These are phyloP conservation scores for Agrilus cyanescens DNA, from an alignment of 2,888 invertebrate genomes.

Conservation along the genomic window DNA sequence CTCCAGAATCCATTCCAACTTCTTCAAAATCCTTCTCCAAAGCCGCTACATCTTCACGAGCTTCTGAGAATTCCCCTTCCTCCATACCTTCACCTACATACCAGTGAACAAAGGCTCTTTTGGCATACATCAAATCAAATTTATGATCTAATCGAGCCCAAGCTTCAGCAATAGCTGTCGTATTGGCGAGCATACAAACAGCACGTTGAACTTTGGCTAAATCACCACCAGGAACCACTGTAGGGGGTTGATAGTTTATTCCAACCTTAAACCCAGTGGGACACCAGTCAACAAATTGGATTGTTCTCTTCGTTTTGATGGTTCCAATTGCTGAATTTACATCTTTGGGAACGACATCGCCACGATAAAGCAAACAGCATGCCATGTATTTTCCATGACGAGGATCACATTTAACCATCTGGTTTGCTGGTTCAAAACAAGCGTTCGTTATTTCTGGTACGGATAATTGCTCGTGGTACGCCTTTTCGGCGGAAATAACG, in stretches of 20 bases:
- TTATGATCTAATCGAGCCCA: constrained; percentile 57
- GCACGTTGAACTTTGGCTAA: constrained; percentile 50
- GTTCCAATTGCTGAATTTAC: constrained; percentile 44
- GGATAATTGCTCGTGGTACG: constrained; percentile 44
- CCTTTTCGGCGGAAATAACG: constrained; percentile 47
- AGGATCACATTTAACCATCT: constrained; percentile 46
- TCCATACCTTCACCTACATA: constrained; percentile 73
- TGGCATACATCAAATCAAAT: constrained; percentile 58
- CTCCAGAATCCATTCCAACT: constrained; percentile 50
- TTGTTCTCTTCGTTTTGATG: constrained; percentile 45
- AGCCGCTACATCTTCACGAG: constrained; percentile 60
- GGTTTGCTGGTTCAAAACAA: constrained; percentile 51
- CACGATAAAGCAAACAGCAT: constrained; percentile 41
- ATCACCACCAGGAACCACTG: constrained; percentile 40
- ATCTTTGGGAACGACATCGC: constrained; percentile 36
- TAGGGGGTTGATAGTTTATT: constrained; percentile 41
- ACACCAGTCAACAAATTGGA: constrained; percentile 32
- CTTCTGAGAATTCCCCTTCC: constrained; percentile 68
- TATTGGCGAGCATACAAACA: constrained; percentile 57
- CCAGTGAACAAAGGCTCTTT: constrained; percentile 62
- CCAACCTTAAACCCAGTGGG: constrained; percentile 34
- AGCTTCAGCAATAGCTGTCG: constrained; percentile 55
- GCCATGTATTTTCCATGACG: constrained; percentile 45
- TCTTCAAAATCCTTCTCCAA: constrained; percentile 61
- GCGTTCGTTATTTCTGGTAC: constrained; percentile 48